Evolutionary conservation across 2,113 vertebrate species (phyloP), one percentile per base, ranked within the genome.

Genomic region (Tylochromis polylepis): DNA sequence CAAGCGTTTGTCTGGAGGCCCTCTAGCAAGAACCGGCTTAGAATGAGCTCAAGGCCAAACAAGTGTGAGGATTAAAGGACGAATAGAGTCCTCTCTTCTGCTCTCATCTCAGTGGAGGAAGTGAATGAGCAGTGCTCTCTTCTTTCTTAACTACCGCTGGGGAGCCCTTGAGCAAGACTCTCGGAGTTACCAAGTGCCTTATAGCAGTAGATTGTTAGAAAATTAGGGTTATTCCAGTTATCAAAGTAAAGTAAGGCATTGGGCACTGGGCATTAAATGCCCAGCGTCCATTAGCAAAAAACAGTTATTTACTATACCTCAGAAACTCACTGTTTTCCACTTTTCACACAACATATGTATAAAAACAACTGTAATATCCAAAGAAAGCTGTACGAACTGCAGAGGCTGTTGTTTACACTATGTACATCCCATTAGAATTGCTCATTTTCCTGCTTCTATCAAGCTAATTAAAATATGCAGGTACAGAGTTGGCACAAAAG

Each of bases 381-480:
- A 85, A 88, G 58, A 81, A 78, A 87, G 70, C 22, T 8, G 11
- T 34, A 67, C 57, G 57, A 89, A 90, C 82, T 93, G 89, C 91
- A 84, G 24, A 84, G 85, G 89, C 86, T 91, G 80, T 78, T 93
- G 88, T 93, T 89, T 91, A 84, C 87, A 72, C 83, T 88, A 60
- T 85, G 60, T 67, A 85, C 36, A 91, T 91, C 88, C 89, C 84
- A 85, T 83, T 87, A 87, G 91, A 53, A 81, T 93, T 89, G 70
- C 87, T 86, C 51, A 8, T 85, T 93, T 86, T 93, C 90, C 91
- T 82, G 85, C 89, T 84, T 91, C 89, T 93, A 93, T 94, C 88
- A 91, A 93, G 83, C 92, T 95, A 94, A 95, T 96, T 96, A 95
- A 96, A 96, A 94, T 87, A 85, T 89, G 90, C 88, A 94, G 95